Base-by-base conservation (phyloP, 1,140 invertebrate genomes). In the Eumeta japonica region DNA sequence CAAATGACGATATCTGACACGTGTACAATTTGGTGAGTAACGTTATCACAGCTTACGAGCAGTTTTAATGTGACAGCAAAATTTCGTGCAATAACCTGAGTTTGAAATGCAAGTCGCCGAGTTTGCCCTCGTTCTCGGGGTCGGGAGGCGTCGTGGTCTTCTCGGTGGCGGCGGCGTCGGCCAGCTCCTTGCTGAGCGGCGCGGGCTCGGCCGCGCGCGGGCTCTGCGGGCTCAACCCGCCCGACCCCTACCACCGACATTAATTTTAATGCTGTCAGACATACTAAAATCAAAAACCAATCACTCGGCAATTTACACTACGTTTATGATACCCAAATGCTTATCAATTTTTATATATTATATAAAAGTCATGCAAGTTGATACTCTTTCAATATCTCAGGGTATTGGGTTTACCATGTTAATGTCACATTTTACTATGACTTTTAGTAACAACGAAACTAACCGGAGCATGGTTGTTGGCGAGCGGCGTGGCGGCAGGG, bases 31-130 rank as follows among this genome's bases (percentile, higher is more conserved):
- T n/a, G n/a, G n/a, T n/a, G n/a, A n/a, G n/a, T n/a, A n/a, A n/a
- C n/a, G n/a, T n/a, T n/a, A n/a, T n/a, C n/a, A n/a, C n/a, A n/a
- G n/a, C n/a, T n/a, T n/a, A n/a, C n/a, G n/a, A n/a, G n/a, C n/a
- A n/a, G n/a, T n/a, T n/a, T n/a, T n/a, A n/a, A n/a, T n/a, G n/a
- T n/a, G n/a, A n/a, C n/a, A n/a, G n/a, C n/a, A n/a, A 24, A 35
- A 16, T 35, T 24, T 24, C n/a, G 20, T 7, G 16, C 14, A 54
- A 62, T 72, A 46, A 85, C 75, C 88, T 84, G 24, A 94, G 58
- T 58, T 90, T 90, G 57, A 93, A 97, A 41, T 92, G 83, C 41
- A 97, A 73, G 36, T 89, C 86, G 1, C 94, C 94, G 29, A 96
- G 80, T 28, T 78, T 75, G 27, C 77, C 81, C 35, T 80, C 81